phyloP scores from a whole-genome alignment of 2,797 vertebrate genomes.

The Enteromius thamalakanensis region DNA sequence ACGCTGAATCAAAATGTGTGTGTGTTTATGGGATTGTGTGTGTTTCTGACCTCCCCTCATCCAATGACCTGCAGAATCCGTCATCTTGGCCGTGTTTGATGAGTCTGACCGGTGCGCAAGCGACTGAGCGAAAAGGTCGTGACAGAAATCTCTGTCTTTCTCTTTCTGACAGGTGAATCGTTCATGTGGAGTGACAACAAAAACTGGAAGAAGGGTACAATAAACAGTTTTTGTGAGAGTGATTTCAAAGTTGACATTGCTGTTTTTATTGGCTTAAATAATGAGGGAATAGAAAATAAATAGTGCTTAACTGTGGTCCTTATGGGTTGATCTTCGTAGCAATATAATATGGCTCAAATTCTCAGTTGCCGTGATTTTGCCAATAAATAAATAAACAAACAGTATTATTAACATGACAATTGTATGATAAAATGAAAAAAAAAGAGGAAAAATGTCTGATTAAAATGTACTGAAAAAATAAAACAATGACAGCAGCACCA shows the following conservation, averaged over 20 bases:
- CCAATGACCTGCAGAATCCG: background rate
- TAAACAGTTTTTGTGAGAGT: background rate
- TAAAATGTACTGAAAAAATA: no score
- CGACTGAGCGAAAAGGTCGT: constrained; percentile 6
- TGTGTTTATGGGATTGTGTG: constrained; percentile 9
- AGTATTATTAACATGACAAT: background rate
- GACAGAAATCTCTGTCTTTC: constrained; percentile 28
- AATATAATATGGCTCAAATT: background rate
- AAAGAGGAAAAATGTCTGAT: background rate
- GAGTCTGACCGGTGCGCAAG: constrained; percentile 9
- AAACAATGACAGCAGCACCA: background rate
- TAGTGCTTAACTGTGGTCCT: background rate
- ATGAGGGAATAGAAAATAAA: background rate
- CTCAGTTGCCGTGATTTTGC: background rate
- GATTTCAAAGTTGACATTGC: background rate
- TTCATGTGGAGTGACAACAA: constrained; percentile 29
- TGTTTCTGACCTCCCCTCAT: background rate
- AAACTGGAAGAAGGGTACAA: background rate
- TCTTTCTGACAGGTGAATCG: constrained; percentile 29
- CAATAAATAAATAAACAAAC: no score
- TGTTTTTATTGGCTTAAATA: background rate
- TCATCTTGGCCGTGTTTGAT: constrained; percentile 30
- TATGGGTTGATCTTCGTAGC: background rate
- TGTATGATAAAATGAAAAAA: background rate
- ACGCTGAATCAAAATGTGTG: background rate